Base-by-base conservation (phyloP, 2,113 vertebrate genomes). In the Alligator sinensis region DNA sequence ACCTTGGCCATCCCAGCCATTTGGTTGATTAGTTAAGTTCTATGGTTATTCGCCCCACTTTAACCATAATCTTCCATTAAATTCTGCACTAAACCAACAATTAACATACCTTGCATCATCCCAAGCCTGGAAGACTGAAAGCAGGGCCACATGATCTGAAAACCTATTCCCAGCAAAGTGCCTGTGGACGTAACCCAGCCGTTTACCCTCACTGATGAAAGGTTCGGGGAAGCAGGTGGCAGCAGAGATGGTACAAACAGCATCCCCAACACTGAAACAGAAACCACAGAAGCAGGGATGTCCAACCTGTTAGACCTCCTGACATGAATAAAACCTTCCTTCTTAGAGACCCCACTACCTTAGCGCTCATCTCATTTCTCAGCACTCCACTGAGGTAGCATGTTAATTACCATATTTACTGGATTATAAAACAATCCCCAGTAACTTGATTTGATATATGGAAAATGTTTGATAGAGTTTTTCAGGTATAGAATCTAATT, bases 101-200 rank as follows among this genome's bases (percentile, higher is more conserved):
- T 47, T 47, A 47, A 47, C 68, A 2, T 97, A 99, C 99, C 99
- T 98, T 92, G 99, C 98, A 89, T 99, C 98, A 94, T 99, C 99
- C 99, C 99, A 99, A 76, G 99, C 98, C 89, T 99, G 99, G 96
- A 99, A 99, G 38, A 99, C 99, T 0, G 98, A 99, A 21, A 99
- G 98, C 93, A 99, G 97, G 30, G 99, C 99, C 77, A 99, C 99
- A 1, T 99, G 99, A 90, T 99, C 99, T 1, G 99, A 99, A 97
- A 99, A 99, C 3, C 99, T 98, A 11, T 89, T 98, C 70, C 99
- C 99, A 9, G 99, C 96, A 91, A 99, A 99, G 98, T 99, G 99
- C 27, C 99, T 98, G 47, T 99, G 99, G 28, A 99, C 96, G 1
- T 99, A 99, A 27, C 99, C 98, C 77, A 99, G 97, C 2, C 99